phyloP scores from a whole-genome alignment of 1,140 invertebrate species.

The Amyelois transitella region DNA sequence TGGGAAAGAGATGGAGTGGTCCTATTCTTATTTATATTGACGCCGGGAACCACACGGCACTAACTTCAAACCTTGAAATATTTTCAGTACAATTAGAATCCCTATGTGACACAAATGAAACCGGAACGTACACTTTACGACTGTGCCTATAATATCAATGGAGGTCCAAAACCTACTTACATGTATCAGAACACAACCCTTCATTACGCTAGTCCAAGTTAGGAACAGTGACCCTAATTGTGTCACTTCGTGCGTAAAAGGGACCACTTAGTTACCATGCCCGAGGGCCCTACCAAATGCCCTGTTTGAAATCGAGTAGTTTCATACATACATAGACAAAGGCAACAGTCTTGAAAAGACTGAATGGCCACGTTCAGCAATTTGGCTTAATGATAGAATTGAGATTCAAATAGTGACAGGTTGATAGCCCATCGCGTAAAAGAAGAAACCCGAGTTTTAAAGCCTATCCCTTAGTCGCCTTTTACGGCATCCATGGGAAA shows the following conservation, averaged over 20 bases:
- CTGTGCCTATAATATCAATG: not conserved
- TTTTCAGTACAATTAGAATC: not conserved
- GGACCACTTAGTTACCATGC: constrained; percentile 11
- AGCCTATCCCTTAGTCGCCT: too few relatives aligned
- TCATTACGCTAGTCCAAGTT: constrained; percentile 6
- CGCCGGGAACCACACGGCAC: not conserved
- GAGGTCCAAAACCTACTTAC: constrained; percentile 4
- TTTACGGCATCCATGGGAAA: too few relatives aligned
- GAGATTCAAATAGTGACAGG: too few relatives aligned
- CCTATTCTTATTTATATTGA: not conserved
- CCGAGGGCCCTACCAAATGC: not conserved
- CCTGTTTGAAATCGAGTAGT: not conserved
- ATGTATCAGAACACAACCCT: constrained; percentile 5
- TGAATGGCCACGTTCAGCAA: too few relatives aligned
- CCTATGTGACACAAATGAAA: not conserved
- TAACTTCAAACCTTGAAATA: not conserved
- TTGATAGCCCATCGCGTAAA: too few relatives aligned
- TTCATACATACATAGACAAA: too few relatives aligned
- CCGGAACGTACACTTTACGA: not conserved
- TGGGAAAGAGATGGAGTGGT: not conserved
- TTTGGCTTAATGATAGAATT: too few relatives aligned
- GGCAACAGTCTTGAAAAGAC: too few relatives aligned
- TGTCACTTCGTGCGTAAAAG: constrained; percentile 10
- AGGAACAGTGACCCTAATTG: constrained; percentile 11
- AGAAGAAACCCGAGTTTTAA: too few relatives aligned